phyloP scores from a whole-genome alignment of 2,113 vertebrate genomes.

The Apteryx mantelli region DNA sequence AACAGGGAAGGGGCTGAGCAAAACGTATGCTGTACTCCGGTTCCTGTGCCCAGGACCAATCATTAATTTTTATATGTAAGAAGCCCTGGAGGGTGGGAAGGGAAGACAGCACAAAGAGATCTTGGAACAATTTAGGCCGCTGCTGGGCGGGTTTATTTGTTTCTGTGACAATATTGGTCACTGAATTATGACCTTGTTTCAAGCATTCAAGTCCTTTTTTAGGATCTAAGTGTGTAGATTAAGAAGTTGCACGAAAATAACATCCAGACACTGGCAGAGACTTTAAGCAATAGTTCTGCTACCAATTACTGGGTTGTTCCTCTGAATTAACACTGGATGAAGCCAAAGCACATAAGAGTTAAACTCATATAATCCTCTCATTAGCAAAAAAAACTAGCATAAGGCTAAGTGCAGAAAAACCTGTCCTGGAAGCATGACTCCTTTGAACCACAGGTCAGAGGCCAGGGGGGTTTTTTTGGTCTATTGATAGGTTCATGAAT shows the following conservation, averaged over 20 bases:
- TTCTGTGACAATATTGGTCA: constrained; percentile 30
- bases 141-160: background rate
- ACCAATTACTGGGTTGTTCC: background rate
- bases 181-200: background rate
- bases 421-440: background rate
- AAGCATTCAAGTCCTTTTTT: constrained; percentile 36
- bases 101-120: background rate
- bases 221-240: background rate
- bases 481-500: background rate
- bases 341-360: background rate
- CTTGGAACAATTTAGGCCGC: background rate
- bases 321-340: background rate
- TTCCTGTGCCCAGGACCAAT: background rate
- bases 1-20: background rate
- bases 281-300: background rate
- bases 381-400: background rate
- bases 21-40: background rate
- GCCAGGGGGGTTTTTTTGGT: background rate
- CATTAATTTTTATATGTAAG: background rate
- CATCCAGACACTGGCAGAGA: constrained; percentile 9
- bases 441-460: background rate
- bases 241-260: constrained; percentile 12
- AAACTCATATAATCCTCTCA: background rate
- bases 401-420: background rate
- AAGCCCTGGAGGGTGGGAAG: background rate